Conservation (phyloP, 1,140 invertebrate genomes). For the Mizuhopecten yessoensis region DNA sequence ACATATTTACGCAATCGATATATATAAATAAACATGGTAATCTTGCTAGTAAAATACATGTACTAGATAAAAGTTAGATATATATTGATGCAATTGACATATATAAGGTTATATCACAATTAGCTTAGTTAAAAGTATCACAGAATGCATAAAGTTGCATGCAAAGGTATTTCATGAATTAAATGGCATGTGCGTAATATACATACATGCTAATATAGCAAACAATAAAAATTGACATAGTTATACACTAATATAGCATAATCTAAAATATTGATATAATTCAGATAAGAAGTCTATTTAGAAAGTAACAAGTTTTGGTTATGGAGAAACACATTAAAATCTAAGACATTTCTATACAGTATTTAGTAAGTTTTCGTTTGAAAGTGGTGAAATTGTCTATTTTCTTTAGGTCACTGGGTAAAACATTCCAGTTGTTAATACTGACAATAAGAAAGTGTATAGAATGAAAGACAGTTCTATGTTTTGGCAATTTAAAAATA, state of each 20-base stretch:
- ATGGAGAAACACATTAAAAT: too few species aligned
- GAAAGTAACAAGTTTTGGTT: background rate
- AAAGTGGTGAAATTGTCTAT: background rate
- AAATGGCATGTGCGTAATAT: background rate
- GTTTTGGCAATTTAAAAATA: background rate
- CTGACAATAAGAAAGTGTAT: background rate
- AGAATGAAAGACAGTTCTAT: background rate
- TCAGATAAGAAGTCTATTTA: background rate
- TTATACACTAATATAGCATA: background rate
- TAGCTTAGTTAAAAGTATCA: background rate
- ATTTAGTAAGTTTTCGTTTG: background rate
- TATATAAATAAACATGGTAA: too few species aligned
- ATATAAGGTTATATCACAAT: too few species aligned
- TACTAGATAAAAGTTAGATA: too few species aligned
- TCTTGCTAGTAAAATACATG: too few species aligned
- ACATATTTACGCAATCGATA: too few species aligned
- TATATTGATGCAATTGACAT: too few species aligned
- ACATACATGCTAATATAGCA: background rate
- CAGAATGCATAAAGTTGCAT: background rate
- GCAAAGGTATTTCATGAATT: background rate
- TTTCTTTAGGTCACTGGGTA: background rate
- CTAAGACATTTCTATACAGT: background rate
- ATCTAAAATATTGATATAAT: background rate
- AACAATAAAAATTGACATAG: background rate
- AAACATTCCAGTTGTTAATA: background rate